Percentiles rank a stretch among this genome's conserved stretches.
phyloP scores from a whole-genome alignment of 2,113 vertebrate species.

The Eurystomus gularis region DNA sequence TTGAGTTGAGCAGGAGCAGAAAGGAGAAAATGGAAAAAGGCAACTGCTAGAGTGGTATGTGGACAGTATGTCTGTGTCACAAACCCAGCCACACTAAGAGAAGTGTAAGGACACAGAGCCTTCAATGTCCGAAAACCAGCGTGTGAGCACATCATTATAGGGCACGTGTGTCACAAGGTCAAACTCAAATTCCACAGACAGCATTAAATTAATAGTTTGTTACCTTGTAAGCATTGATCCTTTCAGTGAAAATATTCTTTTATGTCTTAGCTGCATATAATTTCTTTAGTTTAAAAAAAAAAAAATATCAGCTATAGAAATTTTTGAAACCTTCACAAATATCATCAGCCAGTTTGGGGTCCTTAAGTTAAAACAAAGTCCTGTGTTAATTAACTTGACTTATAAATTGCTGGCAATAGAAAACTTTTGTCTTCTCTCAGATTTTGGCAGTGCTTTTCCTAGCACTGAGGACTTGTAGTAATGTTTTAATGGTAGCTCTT shows the following conservation, averaged over 20 bases:
- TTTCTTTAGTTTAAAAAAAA: neutral
- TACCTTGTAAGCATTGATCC: neutral
- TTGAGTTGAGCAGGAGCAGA: neutral
- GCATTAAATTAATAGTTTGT: neutral
- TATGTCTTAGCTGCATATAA: neutral
- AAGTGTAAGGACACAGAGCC: neutral
- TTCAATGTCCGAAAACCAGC: neutral
- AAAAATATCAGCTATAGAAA: neutral
- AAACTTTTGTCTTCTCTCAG: neutral
- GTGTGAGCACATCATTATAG: neutral
- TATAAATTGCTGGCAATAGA: neutral
- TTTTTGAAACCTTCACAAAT: neutral
- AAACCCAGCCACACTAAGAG: neutral
- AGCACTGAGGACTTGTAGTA: neutral
- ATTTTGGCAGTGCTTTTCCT: neutral
- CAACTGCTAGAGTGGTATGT: neutral
- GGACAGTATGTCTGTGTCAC: neutral
- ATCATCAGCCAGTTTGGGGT: neutral
- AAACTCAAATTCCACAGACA: neutral
- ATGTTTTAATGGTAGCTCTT: neutral
- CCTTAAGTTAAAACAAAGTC: neutral
- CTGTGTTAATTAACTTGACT: neutral
- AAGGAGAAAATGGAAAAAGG: neutral
- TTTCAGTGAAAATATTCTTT: neutral
- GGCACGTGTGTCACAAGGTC: accelerated